These are phyloP conservation scores for Cheilosia grossa DNA, from an alignment of 2,888 invertebrate species.

Conservation along the genomic window DNA sequence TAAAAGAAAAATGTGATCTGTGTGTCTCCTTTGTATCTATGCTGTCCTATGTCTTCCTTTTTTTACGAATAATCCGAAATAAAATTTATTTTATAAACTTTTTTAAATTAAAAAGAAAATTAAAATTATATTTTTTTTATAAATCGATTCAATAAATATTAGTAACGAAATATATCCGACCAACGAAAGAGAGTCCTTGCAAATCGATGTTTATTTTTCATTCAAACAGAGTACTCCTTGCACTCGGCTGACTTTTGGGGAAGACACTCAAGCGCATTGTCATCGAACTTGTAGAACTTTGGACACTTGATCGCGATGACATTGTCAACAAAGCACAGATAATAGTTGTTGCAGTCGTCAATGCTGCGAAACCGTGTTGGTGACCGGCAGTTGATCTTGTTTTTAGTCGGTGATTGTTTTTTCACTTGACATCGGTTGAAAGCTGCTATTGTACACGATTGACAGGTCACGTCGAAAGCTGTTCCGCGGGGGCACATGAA, in stretches of 20 bases:
- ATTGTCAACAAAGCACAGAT: slow-evolving; percentile 72
- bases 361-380: slow-evolving; percentile 73
- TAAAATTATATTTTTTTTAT: slow-evolving; percentile 9
- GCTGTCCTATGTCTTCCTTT: neutral
- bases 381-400: slow-evolving; percentile 54
- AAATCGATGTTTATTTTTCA: neutral
- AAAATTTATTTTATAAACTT: slow-evolving; percentile 38
- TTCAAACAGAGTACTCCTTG: slow-evolving; percentile 30
- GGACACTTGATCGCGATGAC: slow-evolving; percentile 75
- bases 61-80: slow-evolving; percentile 18
- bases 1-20: slow-evolving; percentile 41
- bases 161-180: slow-evolving; percentile 33
- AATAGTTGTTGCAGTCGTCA: slow-evolving; percentile 71
- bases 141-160: slow-evolving; percentile 18
- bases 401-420: neutral
- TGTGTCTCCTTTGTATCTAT: slow-evolving; percentile 3
- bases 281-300: slow-evolving; percentile 74
- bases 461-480: slow-evolving; percentile 60
- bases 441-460: slow-evolving; percentile 63
- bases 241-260: slow-evolving; percentile 72
- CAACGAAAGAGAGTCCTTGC: slow-evolving; percentile 17
- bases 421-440: slow-evolving; percentile 50
- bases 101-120: slow-evolving; percentile 33
- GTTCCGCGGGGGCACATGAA: slow-evolving; percentile 67
- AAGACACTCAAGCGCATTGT: slow-evolving; percentile 69